Base-by-base conservation (phyloP, 2,113 vertebrate species). In the Alouatta palliata region DNA sequence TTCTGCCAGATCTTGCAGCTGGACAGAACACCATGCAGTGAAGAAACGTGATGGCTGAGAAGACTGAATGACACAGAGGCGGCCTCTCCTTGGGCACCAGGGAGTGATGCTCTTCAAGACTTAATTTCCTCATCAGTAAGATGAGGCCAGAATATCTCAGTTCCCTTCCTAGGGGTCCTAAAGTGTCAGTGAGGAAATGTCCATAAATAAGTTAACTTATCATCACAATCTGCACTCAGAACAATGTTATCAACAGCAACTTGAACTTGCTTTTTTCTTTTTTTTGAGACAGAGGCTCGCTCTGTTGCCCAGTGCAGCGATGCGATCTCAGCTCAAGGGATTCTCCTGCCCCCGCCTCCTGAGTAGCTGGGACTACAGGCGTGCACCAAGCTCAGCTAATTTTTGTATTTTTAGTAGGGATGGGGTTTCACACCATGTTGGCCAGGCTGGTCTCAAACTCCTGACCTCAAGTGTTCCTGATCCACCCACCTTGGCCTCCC, bases 51-150 rank as follows among this genome's bases (percentile, higher is more conserved):
- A 12, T 2, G 1, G 25, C 43, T 82, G 27, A 30, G 85, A 13
- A 75, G 47, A 76, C 54, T 30, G 7, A 68, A 10, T 52, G 35
- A 32, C 45, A 25, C 19, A 43, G 25, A 17, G 8, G 79, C 17
- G 64, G 58, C 47, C 40, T 3, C 8, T 1, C 20, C 23, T 0
- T 6, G 14, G 1, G 6, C 30, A 27, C 70, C 19, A 0, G 3
- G 35, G 37, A 45, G 40, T 12, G 37, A 47, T 5, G 19, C 68
- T 61, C 75, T 73, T 25, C 54, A 58, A 6, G 56, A 27, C 37
- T 35, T 2, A 16, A n/a, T 4, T 47, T 71, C 47, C 49, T 58
- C 21, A 45, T 20, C 10, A 30, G 32, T 61, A 71, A 81, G 0
- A 25, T 2, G 58, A 76, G 11, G 11, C 27, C 30, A 45, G 40